Conservation (phyloP, 2,113 vertebrate species). For the Motacilla alba region DNA sequence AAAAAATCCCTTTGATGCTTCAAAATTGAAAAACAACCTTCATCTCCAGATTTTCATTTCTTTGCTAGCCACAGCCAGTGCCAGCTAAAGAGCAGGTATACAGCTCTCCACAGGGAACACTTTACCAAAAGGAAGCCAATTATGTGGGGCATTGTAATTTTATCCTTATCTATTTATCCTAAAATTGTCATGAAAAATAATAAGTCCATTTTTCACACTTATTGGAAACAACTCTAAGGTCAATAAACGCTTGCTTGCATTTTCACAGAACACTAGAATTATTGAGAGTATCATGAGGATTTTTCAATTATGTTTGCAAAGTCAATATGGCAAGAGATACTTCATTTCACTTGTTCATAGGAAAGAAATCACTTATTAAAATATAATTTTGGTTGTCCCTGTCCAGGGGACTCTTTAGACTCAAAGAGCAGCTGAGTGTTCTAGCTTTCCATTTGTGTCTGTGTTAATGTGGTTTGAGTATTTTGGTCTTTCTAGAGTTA, state of each 20-base stretch:
- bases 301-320: neutral
- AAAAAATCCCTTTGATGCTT: constrained; percentile 7
- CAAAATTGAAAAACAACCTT: constrained; percentile 50
- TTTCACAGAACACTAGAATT: neutral
- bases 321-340: neutral
- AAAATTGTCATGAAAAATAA: constrained; percentile 23
- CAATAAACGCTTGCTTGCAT: neutral
- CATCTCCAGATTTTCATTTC: constrained; percentile 62
- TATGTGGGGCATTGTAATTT: neutral
- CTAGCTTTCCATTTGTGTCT: neutral
- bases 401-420: neutral
- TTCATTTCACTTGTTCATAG: neutral
- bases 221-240: neutral
- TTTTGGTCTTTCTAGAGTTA: neutral
- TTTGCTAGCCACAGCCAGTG: constrained; percentile 72
- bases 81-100: constrained; percentile 75
- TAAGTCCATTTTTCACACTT: neutral
- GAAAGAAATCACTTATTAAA: neutral
- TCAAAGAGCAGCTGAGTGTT: neutral
- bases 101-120: neutral
- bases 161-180: constrained; percentile 13
- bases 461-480: neutral
- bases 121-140: constrained; percentile 27
- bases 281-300: neutral
- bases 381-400: neutral